phyloP scores from a whole-genome alignment of 2,113 vertebrate genomes.

The Pica pica region DNA sequence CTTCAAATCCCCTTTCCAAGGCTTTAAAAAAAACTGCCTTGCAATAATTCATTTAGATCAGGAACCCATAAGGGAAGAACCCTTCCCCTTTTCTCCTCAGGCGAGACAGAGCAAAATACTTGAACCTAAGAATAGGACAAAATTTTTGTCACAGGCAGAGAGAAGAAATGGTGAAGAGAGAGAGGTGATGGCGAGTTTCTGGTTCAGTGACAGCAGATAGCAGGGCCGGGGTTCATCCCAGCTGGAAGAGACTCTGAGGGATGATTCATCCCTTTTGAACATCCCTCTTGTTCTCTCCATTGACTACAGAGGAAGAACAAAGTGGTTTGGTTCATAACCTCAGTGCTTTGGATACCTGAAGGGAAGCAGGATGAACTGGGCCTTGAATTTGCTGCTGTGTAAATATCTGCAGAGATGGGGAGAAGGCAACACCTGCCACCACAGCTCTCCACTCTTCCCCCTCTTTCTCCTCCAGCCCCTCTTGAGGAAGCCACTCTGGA shows the following conservation, averaged over 20 bases:
- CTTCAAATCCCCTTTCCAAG: conserved; percentile 23
- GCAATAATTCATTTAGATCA: conserved; percentile 67
- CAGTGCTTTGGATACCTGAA: background rate
- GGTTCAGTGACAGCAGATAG: background rate
- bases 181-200: background rate
- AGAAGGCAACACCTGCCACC: background rate
- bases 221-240: background rate
- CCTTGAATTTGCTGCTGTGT: background rate
- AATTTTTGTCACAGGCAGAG: background rate
- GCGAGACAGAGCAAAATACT: conserved; percentile 16
- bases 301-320: background rate
- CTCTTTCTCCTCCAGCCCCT: background rate
- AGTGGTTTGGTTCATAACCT: background rate
- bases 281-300: fast-evolving
- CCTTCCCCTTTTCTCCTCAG: background rate
- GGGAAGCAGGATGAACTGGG: background rate
- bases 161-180: background rate
- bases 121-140: conserved; percentile 29
- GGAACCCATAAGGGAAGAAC: conserved; percentile 50
- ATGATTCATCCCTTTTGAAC: background rate
- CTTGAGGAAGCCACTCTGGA: background rate
- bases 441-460: background rate
- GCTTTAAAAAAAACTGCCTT: background rate
- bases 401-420: background rate
- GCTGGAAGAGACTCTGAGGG: background rate